A percentile compares a stretch with the other conserved stretches of the same genome.
These are phyloP conservation scores for Cecropterus lyciades DNA, from an alignment of 1,140 invertebrate genomes.

Conservation along the genomic window DNA sequence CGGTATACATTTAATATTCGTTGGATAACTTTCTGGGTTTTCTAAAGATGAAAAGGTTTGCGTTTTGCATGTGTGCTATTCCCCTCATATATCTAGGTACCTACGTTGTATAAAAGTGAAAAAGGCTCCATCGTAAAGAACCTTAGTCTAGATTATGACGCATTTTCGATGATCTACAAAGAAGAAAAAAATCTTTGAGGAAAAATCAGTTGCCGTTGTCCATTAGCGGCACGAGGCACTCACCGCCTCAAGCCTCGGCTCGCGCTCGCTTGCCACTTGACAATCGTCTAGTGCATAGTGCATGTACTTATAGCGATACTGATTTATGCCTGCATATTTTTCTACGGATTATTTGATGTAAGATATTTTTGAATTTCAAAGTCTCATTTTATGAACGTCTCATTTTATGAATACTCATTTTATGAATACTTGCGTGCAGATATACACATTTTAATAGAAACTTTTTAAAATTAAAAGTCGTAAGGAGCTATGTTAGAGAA, in stretches of 20 bases:
- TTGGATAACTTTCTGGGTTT: not conserved
- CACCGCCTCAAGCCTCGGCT: slow-evolving; percentile 8
- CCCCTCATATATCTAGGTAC: not conserved
- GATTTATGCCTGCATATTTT: too few species aligned
- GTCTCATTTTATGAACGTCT: too few species aligned
- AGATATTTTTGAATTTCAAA: too few species aligned
- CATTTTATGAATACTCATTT: too few species aligned
- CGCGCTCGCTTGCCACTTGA: slow-evolving; percentile 15
- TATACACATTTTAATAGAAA: too few species aligned
- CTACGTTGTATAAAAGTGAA: not conserved
- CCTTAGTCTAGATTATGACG: not conserved
- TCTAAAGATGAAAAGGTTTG: not conserved
- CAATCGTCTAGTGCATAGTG: slow-evolving; percentile 19
- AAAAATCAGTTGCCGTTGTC: slow-evolving; percentile 15
- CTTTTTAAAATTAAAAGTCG: too few species aligned
- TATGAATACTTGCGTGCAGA: too few species aligned
- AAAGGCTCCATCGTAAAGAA: not conserved
- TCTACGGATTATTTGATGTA: not conserved
- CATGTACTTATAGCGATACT: slow-evolving; percentile 10
- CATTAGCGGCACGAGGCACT: slow-evolving; percentile 15
- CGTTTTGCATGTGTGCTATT: too few species aligned
- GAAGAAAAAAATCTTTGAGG: slow-evolving; percentile 13
- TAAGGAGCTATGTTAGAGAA: too few species aligned
- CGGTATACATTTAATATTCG: not conserved
- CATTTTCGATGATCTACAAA: slow-evolving; percentile 17